Evolutionary conservation across 2,797 vertebrate species (phyloP).

Genomic region (Sebastes cheni): DNA sequence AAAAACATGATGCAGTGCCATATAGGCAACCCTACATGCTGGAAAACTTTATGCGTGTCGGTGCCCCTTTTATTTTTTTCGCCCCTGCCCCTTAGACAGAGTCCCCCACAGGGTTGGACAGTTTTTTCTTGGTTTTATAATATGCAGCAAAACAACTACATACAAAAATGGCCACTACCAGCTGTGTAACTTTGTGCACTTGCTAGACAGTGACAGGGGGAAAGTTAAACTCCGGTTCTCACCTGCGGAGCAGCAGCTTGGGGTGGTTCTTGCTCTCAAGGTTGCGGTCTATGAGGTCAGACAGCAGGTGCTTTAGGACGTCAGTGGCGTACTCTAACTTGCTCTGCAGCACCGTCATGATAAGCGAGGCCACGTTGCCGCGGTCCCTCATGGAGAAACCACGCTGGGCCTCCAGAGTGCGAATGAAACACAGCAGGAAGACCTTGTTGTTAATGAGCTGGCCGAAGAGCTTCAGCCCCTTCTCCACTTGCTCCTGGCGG

Average conservation of each 20-base stretch:
- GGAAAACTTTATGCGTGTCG: no score
- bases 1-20: no score
- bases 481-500: constrained; percentile 95
- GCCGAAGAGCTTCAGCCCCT: constrained; percentile 96
- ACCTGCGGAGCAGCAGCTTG: constrained; percentile 95
- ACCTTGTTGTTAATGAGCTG: constrained; percentile 99
- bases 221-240: constrained; percentile 37
- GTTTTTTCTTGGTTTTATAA: not conserved
- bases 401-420: constrained; percentile 94
- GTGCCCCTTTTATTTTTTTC: no score
- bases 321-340: constrained; percentile 97
- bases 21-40: no score
- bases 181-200: not conserved
- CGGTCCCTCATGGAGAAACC: constrained; percentile 98
- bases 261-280: constrained; percentile 99
- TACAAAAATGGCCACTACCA: not conserved
- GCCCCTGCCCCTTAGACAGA: no score
- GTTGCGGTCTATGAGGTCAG: constrained; percentile 98
- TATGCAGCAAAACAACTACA: not conserved
- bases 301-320: constrained; percentile 96
- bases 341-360: constrained; percentile 97
- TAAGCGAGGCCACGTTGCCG: constrained; percentile 96
- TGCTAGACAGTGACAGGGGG: not conserved
- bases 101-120: not conserved
- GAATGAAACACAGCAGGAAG: constrained; percentile 96